phyloP scores from a whole-genome alignment of 2,888 invertebrate species.

The Philereme vetulata region DNA sequence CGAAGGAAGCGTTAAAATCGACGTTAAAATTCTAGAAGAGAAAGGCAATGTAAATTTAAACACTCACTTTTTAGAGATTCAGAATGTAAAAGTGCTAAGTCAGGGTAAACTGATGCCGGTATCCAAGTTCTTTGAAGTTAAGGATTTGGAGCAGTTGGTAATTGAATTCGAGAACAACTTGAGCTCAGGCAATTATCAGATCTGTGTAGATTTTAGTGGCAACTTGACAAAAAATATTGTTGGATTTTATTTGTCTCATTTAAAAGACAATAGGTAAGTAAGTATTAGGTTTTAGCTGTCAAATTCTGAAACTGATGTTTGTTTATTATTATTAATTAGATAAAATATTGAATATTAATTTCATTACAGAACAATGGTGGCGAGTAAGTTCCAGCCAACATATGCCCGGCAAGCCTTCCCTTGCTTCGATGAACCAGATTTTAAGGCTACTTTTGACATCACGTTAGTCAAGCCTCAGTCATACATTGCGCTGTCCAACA shows the following conservation, averaged over 20 bases:
- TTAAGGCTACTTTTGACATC: conserved; percentile 94
- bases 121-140: conserved; percentile 57
- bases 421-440: conserved; percentile 96
- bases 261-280: conserved; percentile 77
- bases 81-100: conserved; percentile 59
- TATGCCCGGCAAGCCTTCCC: conserved; percentile 97
- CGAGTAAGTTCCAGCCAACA: conserved; percentile 97
- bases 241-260: conserved; percentile 89
- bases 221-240: conserved; percentile 86
- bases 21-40: conserved; percentile 62
- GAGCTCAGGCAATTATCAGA: conserved; percentile 69
- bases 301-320: neutral
- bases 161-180: conserved; percentile 58
- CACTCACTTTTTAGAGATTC: conserved; percentile 83
- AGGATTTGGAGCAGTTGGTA: conserved; percentile 63
- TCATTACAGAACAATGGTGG: conserved; percentile 89
- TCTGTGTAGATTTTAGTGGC: conserved; percentile 86
- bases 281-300: neutral
- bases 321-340: neutral
- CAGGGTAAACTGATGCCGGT: conserved; percentile 51
- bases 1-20: conserved; percentile 64
- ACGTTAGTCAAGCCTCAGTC: conserved; percentile 88
- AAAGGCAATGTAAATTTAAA: conserved; percentile 82
- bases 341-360: conserved; percentile 1
- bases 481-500: conserved; percentile 93